Evolutionary conservation across 2,113 vertebrate species (phyloP).

Genomic region (Peucedramus taeniatus): DNA sequence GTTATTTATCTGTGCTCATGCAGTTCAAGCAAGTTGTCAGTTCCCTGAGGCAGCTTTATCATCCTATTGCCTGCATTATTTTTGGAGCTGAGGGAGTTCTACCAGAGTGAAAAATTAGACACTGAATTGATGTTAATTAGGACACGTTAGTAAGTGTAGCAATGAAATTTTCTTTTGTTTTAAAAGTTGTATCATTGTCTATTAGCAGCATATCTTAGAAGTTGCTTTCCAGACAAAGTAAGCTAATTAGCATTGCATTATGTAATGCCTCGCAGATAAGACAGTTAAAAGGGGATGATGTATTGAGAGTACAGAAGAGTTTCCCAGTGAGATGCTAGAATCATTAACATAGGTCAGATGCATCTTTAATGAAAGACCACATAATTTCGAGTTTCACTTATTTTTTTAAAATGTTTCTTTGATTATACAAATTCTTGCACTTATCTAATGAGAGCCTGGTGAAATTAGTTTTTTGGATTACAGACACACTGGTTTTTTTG

Average conservation of each 20-base stretch:
- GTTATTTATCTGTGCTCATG: not conserved
- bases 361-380: not conserved
- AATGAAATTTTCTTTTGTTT: not conserved
- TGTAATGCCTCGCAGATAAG: not conserved
- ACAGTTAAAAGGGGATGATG: not conserved
- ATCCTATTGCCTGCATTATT: not conserved
- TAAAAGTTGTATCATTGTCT: not conserved
- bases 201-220: not conserved
- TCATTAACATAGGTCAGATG: not conserved
- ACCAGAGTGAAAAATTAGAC: not conserved
- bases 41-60: not conserved
- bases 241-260: not conserved
- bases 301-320: not conserved
- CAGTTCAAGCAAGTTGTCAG: not conserved
- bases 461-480: not conserved
- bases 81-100: not conserved
- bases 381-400: not conserved
- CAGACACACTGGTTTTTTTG: not conserved
- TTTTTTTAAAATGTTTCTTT: not conserved
- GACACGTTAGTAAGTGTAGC: too few species aligned
- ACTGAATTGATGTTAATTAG: not conserved
- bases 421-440: not conserved
- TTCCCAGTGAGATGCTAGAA: not conserved
- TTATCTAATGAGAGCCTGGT: not conserved
- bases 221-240: not conserved